Percentiles rank a stretch among this genome's conserved stretches.
Conservation (phyloP, 2,888 invertebrate genomes). For the Calameuta filiformis region DNA sequence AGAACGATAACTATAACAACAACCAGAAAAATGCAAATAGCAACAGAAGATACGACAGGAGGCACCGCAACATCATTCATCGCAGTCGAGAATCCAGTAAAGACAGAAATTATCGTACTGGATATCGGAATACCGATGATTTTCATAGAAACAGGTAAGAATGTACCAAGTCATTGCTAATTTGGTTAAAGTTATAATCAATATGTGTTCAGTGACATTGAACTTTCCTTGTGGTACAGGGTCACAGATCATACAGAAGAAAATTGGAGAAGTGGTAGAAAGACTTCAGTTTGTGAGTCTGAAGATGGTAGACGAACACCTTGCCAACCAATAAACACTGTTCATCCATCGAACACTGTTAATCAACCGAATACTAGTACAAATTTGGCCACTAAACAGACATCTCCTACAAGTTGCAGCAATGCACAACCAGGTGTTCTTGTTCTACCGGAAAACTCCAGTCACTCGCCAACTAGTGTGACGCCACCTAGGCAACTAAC, state of each 20-base stretch:
- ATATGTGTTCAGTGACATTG: not conserved
- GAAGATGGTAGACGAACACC: slow-evolving; percentile 55
- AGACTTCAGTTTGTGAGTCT: slow-evolving; percentile 55
- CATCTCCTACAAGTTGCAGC: slow-evolving; percentile 35
- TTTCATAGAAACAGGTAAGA: slow-evolving; percentile 50
- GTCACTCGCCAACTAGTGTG: slow-evolving; percentile 30
- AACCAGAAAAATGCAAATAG: slow-evolving; percentile 50
- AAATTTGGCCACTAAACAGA: slow-evolving; percentile 30
- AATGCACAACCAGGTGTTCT: slow-evolving; percentile 63
- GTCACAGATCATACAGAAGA: slow-evolving; percentile 43
- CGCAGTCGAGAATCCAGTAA: slow-evolving; percentile 67
- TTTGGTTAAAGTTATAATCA: not conserved
- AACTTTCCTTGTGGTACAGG: not conserved
- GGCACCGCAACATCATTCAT: slow-evolving; percentile 51
- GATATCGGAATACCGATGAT: slow-evolving; percentile 55
- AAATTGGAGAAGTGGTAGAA: slow-evolving; percentile 61
- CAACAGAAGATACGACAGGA: slow-evolving; percentile 49
- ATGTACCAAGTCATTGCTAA: not conserved
- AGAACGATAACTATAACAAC: slow-evolving; percentile 56
- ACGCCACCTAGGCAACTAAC: slow-evolving; percentile 25
- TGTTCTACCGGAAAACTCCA: slow-evolving; percentile 60
- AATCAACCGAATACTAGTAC: slow-evolving; percentile 46
- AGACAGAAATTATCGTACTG: slow-evolving; percentile 61
- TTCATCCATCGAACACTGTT: slow-evolving; percentile 8
- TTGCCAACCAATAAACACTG: not conserved